Conservation (phyloP, 2,113 vertebrate genomes). For the Odocoileus hemionus region DNA sequence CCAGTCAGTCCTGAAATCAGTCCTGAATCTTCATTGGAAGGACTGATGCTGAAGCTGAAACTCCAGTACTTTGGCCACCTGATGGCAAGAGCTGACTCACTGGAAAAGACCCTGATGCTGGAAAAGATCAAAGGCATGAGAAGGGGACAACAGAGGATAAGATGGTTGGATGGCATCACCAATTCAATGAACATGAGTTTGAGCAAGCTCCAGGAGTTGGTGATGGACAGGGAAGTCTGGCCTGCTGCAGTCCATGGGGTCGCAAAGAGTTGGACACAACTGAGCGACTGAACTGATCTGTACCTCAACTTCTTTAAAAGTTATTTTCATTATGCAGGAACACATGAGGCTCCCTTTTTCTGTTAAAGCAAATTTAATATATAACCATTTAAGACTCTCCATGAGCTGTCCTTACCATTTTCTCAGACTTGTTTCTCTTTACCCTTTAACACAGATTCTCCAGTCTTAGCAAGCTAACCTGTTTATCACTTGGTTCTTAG, state of each 20-base stretch:
- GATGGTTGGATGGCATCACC: neutral
- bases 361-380: conserved; percentile 18
- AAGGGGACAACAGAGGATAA: neutral
- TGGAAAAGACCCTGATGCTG: neutral
- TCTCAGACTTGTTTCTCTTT: neutral
- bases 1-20: neutral
- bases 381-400: neutral
- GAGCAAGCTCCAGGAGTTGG: neutral
- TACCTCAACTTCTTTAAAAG: conserved; percentile 1
- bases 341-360: neutral
- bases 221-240: neutral
- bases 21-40: neutral
- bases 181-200: neutral
- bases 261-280: neutral
- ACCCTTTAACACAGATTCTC: neutral
- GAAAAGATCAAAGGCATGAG: neutral
- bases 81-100: neutral
- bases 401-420: neutral
- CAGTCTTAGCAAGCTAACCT: neutral
- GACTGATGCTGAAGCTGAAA: neutral
- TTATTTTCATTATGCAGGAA: conserved; percentile 7
- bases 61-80: neutral
- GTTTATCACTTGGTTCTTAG: neutral
- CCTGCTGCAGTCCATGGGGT: neutral
- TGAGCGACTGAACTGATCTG: neutral